Evolutionary conservation across 2,888 invertebrate species (phyloP).

Genomic region (Nudaria mundana): DNA sequence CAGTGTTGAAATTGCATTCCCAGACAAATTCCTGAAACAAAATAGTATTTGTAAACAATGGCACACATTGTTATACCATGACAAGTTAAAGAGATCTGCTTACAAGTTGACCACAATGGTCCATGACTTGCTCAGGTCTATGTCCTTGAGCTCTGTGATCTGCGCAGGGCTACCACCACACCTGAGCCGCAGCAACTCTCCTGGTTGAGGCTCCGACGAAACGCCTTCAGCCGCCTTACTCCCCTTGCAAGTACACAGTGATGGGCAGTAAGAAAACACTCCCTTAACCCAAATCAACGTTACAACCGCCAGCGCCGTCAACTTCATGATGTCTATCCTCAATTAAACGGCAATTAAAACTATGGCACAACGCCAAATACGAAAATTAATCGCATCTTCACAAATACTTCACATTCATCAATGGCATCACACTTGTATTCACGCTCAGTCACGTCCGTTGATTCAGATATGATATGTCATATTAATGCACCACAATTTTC

Average conservation of each 20-base stretch:
- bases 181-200: slow-evolving; percentile 82
- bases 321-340: slow-evolving; percentile 63
- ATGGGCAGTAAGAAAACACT: slow-evolving; percentile 62
- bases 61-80: neutral
- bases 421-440: slow-evolving; percentile 34
- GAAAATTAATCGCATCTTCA: slow-evolving; percentile 74
- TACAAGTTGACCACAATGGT: slow-evolving; percentile 84
- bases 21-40: slow-evolving; percentile 83
- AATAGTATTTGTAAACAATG: slow-evolving; percentile 10
- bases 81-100: slow-evolving; percentile 54
- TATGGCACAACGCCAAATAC: slow-evolving; percentile 77
- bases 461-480: slow-evolving; percentile 21
- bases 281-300: slow-evolving; percentile 45
- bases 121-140: slow-evolving; percentile 83
- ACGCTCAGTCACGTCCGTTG: slow-evolving; percentile 17
- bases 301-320: slow-evolving; percentile 48
- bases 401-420: slow-evolving; percentile 56
- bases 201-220: slow-evolving; percentile 74
- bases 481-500: slow-evolving; percentile 37
- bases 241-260: slow-evolving; percentile 80
- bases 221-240: slow-evolving; percentile 77
- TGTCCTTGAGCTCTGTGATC: slow-evolving; percentile 82
- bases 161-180: slow-evolving; percentile 83
- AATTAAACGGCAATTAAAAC: slow-evolving; percentile 60
- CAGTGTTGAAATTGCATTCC: slow-evolving; percentile 82